These are phyloP conservation scores for zebrafish (Danio rerio) DNA, from an alignment of 2,113 vertebrate genomes.

Conservation along the genomic window GRCz12tu NC_133189.1:55051001-55051500, in stretches of 20 bases:
- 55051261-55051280: not conserved
- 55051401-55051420: too few relatives aligned
- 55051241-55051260: not conserved
- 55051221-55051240: not conserved
- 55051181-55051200: not conserved
- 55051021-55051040: constrained; percentile 46
- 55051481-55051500: too few relatives aligned
- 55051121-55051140: constrained; percentile 34
- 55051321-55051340: not conserved
- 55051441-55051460: too few relatives aligned
- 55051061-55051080: constrained; percentile 20
- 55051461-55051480: too few relatives aligned
- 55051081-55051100: constrained; percentile 29
- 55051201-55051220: constrained; percentile 21
- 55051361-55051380: not conserved
- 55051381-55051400: too few relatives aligned
- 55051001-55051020: constrained; percentile 26
- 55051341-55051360: not conserved
- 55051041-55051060: constrained; percentile 48
- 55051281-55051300: too few relatives aligned
- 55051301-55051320: not conserved
- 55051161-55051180: constrained; percentile 15
- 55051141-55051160: constrained; percentile 42
- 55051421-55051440: too few relatives aligned
- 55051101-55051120: constrained; percentile 34